Evolutionary conservation across 2,888 invertebrate species (phyloP), one percentile per base, ranked within the genome.

Genomic region (Plebejus melissa): DNA sequence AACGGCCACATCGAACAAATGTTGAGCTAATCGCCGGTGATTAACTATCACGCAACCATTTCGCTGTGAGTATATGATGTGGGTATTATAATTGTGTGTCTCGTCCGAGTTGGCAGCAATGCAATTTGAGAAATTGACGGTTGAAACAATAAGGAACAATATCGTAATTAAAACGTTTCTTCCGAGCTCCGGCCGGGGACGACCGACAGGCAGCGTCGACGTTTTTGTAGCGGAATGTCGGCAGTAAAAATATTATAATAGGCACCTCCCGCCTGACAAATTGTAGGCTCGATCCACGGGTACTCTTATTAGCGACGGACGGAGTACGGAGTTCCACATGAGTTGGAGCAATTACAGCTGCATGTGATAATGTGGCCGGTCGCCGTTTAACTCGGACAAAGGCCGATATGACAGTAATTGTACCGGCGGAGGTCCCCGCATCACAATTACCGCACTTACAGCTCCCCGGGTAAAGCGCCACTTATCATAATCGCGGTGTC

Each of bases 371-470:
- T 16, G 58, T n/a, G 54, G 58, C 7, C n/a, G 9, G 60, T 28
- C 58, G 60, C 9, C 32, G 65, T 65, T 36, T 16, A 5, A 36
- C 65, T 36, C 28, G 11, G 32, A 65, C 65, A 65, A 65, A 65
- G 65, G 65, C 32, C 65, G 11, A 65, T 65, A 65, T 65, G 65
- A 16, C 65, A 65, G 32, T 65, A 65, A 65, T 65, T 65, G 65
- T 65, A 65, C 28, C 7, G 60, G 65, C 65, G 9, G 65, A 32
- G 65, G 32, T 22, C 22, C 11, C 4, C 58, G 60, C 60, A 28
- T 36, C 65, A 13, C 65, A 65, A 65, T 65, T 65, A 36, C 65
- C 65, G 65, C 65, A 36, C 65, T 65, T 1, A 1, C 32, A 22
- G 60, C 60, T 60, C 60, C 65, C 32, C 65, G 32, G 65, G 65